Conservation (phyloP, 1,140 invertebrate species). For the Trialeurodes vaporariorum region DNA sequence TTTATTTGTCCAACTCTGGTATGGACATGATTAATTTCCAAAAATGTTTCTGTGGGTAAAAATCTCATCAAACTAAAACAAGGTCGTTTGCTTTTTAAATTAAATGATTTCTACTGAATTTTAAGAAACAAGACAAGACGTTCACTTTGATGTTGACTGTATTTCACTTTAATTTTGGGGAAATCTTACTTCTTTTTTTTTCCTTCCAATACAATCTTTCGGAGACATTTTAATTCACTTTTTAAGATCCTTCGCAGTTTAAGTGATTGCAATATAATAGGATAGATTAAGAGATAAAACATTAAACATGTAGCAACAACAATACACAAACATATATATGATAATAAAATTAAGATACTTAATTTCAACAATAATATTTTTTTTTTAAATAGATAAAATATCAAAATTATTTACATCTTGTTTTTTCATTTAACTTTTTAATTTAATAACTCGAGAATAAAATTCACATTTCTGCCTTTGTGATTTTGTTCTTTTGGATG, state of each 20-base stretch:
- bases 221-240: neutral
- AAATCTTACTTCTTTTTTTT: neutral
- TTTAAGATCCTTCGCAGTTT: neutral
- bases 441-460: neutral
- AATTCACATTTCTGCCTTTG: neutral
- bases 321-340: neutral
- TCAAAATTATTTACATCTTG: neutral
- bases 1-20: too few relatives aligned
- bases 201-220: neutral
- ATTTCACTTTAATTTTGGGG: neutral
- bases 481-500: neutral
- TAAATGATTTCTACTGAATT: neutral
- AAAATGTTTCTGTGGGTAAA: too few relatives aligned
- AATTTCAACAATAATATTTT: neutral
- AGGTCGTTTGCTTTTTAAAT: too few relatives aligned
- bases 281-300: neutral
- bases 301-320: constrained; percentile 1
- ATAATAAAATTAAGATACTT: neutral
- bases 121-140: neutral
- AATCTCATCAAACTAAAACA: too few relatives aligned
- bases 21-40: too few relatives aligned
- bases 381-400: neutral
- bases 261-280: neutral
- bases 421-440: too few relatives aligned
- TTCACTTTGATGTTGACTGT: neutral